phyloP scores from a whole-genome alignment of 2,888 invertebrate species.

The Standfussiana lucernea region DNA sequence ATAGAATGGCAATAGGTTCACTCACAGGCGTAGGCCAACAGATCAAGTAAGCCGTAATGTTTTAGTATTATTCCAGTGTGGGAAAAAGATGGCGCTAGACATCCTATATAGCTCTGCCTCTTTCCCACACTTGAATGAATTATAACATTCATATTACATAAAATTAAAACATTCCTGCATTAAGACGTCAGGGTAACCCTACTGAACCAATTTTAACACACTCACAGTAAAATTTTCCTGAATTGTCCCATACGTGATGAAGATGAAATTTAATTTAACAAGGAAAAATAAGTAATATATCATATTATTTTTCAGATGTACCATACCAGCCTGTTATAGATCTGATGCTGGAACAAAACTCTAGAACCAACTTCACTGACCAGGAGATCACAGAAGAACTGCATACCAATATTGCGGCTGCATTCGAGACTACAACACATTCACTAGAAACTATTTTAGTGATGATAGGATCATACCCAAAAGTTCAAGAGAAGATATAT shows the following conservation, averaged over 20 bases:
- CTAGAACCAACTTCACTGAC: slow-evolving; percentile 6
- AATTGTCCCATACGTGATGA: neutral
- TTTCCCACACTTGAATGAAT: too few species aligned
- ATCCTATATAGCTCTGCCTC: too few species aligned
- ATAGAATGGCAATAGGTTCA: neutral
- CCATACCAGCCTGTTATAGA: slow-evolving; percentile 12
- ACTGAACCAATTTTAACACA: neutral
- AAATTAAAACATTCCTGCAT: too few species aligned
- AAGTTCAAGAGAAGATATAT: slow-evolving; percentile 23
- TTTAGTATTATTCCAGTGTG: too few species aligned
- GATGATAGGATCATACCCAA: slow-evolving; percentile 23
- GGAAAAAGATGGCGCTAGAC: too few species aligned
- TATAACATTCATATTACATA: too few species aligned
- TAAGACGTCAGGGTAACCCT: too few species aligned
- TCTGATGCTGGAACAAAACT: slow-evolving; percentile 5
- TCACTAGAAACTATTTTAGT: slow-evolving; percentile 5
- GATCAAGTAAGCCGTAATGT: too few species aligned
- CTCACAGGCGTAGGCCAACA: too few species aligned
- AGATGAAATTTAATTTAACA: neutral
- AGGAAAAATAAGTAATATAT: neutral
- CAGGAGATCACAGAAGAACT: slow-evolving; percentile 24
- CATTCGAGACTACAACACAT: neutral
- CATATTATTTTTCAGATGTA: slow-evolving; percentile 5
- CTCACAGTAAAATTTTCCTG: neutral
- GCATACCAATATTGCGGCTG: slow-evolving; percentile 8